phyloP scores from a whole-genome alignment of 1,140 invertebrate genomes.

The Dermatophagoides farinae region DNA sequence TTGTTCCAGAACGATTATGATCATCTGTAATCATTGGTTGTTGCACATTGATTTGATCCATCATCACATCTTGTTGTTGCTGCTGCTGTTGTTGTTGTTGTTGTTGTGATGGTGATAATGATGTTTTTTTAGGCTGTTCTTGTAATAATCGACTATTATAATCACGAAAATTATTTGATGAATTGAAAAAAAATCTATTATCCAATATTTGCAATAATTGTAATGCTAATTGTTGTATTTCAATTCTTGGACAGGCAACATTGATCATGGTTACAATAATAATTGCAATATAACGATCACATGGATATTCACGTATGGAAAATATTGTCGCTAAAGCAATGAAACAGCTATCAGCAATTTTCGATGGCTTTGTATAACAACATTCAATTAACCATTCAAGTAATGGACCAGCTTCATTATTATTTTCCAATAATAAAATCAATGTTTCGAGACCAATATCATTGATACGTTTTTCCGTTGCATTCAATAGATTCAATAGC shows the following conservation, averaged over 20 bases:
- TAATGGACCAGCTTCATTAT: slow-evolving; percentile 69
- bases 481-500: slow-evolving; percentile 70
- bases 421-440: slow-evolving; percentile 78
- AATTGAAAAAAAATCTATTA: slow-evolving; percentile 67
- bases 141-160: too few relatives aligned
- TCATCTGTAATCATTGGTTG: neutral
- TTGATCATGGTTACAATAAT: slow-evolving; percentile 92
- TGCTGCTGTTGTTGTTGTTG: neutral
- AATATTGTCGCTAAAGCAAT: slow-evolving; percentile 84
- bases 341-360: slow-evolving; percentile 86
- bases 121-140: too few relatives aligned
- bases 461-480: slow-evolving; percentile 69
- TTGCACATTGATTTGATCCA: neutral
- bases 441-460: slow-evolving; percentile 76
- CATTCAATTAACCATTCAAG: slow-evolving; percentile 93
- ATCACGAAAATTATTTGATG: neutral
- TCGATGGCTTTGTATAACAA: slow-evolving; percentile 72
- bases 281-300: slow-evolving; percentile 91
- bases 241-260: slow-evolving; percentile 73
- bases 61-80: too few relatives aligned
- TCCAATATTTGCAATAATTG: slow-evolving; percentile 83
- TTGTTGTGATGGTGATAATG: neutral
- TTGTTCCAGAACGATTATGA: neutral
- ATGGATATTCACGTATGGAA: slow-evolving; percentile 88
- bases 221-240: slow-evolving; percentile 73